These are phyloP conservation scores for Operophtera brumata DNA, from an alignment of 2,888 invertebrate species.

Conservation along the genomic window DNA sequence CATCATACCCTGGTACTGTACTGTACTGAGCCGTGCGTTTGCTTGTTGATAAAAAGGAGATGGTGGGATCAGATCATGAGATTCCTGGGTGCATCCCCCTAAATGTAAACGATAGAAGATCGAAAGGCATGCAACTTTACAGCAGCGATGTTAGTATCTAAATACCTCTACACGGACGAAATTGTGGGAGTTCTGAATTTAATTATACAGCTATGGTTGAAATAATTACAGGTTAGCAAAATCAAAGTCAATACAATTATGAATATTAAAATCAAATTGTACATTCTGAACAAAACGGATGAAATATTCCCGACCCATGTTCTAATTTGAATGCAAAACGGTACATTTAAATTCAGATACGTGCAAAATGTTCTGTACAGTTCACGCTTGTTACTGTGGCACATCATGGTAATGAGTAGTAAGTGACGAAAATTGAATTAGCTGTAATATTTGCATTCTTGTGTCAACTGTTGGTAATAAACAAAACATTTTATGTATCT, in stretches of 20 bases:
- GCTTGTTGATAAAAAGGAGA: no score
- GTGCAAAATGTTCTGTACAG: conserved; percentile 32
- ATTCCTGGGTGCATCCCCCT: no score
- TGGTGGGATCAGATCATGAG: no score
- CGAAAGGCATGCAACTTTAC: no score
- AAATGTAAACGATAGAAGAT: no score
- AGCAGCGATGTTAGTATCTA: no score
- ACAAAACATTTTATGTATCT: no score
- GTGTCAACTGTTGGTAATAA: no score
- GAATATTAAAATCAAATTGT: conserved; percentile 15
- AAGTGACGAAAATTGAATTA: neutral
- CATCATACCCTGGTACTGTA: no score
- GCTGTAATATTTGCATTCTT: neutral
- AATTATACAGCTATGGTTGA: neutral
- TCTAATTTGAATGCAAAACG: conserved; percentile 65
- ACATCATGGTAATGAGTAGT: neutral
- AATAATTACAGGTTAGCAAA: neutral
- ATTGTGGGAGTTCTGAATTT: no score
- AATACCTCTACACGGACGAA: no score
- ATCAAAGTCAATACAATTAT: conserved; percentile 14
- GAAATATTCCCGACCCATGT: conserved; percentile 39
- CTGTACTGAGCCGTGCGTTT: no score
- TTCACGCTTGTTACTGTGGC: neutral
- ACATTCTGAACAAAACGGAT: conserved; percentile 31
- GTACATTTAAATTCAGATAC: conserved; percentile 53